Evolutionary conservation across 2,113 vertebrate genomes (phyloP), one percentile per base, ranked within the genome.

Genomic region (Trogon melanurus): DNA sequence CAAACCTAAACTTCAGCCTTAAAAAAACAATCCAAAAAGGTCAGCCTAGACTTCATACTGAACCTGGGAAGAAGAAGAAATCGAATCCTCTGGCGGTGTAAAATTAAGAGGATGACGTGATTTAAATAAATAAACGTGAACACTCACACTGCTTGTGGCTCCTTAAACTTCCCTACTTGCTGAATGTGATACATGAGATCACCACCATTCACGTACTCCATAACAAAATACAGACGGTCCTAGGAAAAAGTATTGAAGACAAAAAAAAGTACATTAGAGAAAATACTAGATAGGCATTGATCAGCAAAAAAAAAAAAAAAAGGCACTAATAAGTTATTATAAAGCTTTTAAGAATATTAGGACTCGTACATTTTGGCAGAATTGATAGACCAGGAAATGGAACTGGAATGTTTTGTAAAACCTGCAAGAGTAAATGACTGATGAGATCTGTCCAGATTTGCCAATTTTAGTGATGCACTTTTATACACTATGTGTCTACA

Each of bases 151-250:
- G 99, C 99, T 97, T 99, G 99, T 14, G 99, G 99, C 95, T 99
- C 99, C 97, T 99, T 99, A 96, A 99, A 99, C 91, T 99, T 99
- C 71, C 99, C 99, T 85, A 99, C 99, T 97, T 99, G 99, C 94
- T 99, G 99, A 75, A 99, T 99, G 97, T 99, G 99, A 92, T 99
- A 99, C 99, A 99, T 99, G 91, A 99, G 99, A 82, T 99, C 99
- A 50, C 99, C 99, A 10, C 99, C 99, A 2, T 99, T 99, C 94
- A 99, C 99, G n/a, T 99, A 99, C 61, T 99, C 99, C 99, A 99
- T 99, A 89, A 99, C 99, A 87, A 99, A 99, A 97, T 99, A 99
- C 30, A 99, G 98, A 10, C 99, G 99, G 86, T 99, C 99, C 99
- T 99, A 88, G 13, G 44, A 88, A 41, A 79, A 44, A 94, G 94